Conservation (phyloP, 2,113 vertebrate genomes). For the Phalacrocorax aristotelis region DNA sequence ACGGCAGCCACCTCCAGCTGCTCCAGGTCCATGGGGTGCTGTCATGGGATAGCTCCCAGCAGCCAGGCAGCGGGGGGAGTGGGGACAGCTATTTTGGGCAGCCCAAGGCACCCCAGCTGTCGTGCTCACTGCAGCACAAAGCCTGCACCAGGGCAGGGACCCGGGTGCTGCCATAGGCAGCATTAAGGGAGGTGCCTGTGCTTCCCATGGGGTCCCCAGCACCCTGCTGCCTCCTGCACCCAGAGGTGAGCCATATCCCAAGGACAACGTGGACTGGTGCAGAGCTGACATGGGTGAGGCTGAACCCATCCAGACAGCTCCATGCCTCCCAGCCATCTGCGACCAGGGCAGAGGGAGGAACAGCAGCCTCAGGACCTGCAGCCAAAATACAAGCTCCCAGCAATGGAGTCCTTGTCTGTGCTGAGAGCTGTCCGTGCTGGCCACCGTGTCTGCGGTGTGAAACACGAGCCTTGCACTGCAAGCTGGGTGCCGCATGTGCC, state of each 20-base stretch:
- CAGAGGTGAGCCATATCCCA: neutral
- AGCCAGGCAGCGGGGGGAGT: neutral
- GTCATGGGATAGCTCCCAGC: neutral
- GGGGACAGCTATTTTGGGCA: constrained; percentile 49
- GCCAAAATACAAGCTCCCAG: neutral
- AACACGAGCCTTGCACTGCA: neutral
- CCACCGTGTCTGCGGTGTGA: rapidly evolving
- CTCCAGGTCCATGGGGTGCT: neutral
- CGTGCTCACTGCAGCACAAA: neutral
- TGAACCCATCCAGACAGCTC: neutral
- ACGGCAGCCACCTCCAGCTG: neutral
- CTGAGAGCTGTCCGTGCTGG: neutral
- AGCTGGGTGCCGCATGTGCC: neutral
- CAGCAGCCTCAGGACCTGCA: neutral
- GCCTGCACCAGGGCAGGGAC: neutral
- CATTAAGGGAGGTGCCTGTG: neutral
- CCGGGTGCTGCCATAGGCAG: neutral
- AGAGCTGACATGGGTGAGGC: neutral
- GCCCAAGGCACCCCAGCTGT: constrained; percentile 39
- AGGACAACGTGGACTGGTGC: neutral
- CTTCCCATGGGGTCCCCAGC: neutral
- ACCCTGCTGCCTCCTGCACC: rapidly evolving
- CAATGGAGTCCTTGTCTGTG: neutral
- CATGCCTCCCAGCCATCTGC: neutral
- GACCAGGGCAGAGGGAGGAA: neutral